These are phyloP conservation scores for Acronicta leporina DNA, from an alignment of 2,888 invertebrate species.

Conservation along the genomic window DNA sequence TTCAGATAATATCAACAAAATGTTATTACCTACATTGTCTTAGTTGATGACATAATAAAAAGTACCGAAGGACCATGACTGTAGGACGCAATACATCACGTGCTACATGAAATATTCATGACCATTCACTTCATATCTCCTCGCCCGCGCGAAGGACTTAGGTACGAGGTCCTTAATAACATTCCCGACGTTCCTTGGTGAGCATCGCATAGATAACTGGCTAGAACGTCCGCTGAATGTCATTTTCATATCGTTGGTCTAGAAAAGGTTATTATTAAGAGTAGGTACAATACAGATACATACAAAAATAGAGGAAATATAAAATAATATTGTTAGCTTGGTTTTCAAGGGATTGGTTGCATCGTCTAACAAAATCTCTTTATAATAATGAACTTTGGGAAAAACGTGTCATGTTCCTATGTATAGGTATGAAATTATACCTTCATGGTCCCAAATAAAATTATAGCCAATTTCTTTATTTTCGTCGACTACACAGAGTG, in stretches of 20 bases:
- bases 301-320: no score
- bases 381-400: no score
- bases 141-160: constrained; percentile 14
- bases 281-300: no score
- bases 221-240: constrained; percentile 10
- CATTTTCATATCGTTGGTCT: constrained; percentile 11
- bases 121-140: constrained; percentile 23
- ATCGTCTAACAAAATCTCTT: no score
- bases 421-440: no score
- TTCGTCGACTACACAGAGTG: no score
- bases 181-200: constrained; percentile 28
- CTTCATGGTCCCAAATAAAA: no score
- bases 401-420: no score
- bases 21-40: not conserved
- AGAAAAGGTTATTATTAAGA: no score
- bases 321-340: no score
- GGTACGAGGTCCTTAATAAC: constrained; percentile 30
- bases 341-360: no score
- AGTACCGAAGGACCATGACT: constrained; percentile 8
- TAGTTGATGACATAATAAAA: not conserved
- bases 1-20: constrained; percentile 3
- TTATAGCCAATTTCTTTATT: no score
- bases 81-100: constrained; percentile 34
- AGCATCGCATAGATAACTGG: constrained; percentile 8
- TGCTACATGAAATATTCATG: constrained; percentile 43